These are phyloP conservation scores for Caenorhabditis japonica DNA, from an alignment of 2,888 invertebrate species.

Conservation along the genomic window DNA sequence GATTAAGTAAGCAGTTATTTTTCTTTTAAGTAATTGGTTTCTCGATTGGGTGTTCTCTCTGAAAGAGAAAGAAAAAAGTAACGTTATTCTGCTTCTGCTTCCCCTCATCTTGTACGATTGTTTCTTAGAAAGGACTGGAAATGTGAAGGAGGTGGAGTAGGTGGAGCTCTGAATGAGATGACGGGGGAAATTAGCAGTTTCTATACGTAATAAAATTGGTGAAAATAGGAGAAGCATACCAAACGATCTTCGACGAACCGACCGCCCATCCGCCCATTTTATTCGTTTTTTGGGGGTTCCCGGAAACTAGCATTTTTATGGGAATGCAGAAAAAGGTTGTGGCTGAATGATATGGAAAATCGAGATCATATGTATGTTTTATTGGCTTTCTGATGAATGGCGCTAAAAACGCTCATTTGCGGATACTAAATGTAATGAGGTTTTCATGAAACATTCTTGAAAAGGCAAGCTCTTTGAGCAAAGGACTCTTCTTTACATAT, in stretches of 20 bases:
- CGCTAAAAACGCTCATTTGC: background rate
- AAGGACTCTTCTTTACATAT: no score
- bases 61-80: background rate
- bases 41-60: slow-evolving; percentile 20
- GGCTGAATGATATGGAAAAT: slow-evolving; percentile 3
- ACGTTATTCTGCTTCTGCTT: slow-evolving; percentile 4
- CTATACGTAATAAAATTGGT: slow-evolving; percentile 42
- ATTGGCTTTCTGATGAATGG: slow-evolving; percentile 15
- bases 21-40: slow-evolving; percentile 2
- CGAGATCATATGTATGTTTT: slow-evolving; percentile 25
- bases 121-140: slow-evolving; percentile 23
- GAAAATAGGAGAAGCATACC: slow-evolving; percentile 46
- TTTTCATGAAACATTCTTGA: slow-evolving; percentile 9
- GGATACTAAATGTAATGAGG: slow-evolving; percentile 21
- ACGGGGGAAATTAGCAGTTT: slow-evolving; percentile 49
- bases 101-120: slow-evolving; percentile 3
- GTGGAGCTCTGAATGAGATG: background rate
- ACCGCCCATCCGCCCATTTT: slow-evolving; percentile 14
- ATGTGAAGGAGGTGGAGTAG: background rate
- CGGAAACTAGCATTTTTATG: slow-evolving; percentile 18
- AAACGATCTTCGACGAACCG: slow-evolving; percentile 32
- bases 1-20: background rate
- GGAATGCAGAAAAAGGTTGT: slow-evolving; percentile 23
- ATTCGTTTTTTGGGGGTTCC: slow-evolving; percentile 7
- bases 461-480: no score